Evolutionary conservation across 2,797 vertebrate species (phyloP), one percentile per base, ranked within the genome.

Genomic region (Mastacembelus armatus): DNA sequence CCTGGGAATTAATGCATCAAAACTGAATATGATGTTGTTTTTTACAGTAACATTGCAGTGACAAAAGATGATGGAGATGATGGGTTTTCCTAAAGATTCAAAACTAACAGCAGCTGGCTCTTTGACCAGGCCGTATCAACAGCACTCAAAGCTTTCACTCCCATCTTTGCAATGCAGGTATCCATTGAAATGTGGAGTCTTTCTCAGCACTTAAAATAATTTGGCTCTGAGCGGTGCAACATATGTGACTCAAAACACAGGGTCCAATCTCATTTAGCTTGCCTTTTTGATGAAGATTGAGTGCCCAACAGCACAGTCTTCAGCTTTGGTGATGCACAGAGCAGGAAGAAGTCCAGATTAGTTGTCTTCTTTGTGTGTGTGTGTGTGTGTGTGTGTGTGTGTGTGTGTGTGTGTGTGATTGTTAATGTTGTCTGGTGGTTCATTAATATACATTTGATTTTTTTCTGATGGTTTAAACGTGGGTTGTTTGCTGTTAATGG

Each of bases 171-270:
- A 51, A 51, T 22, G 10, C 54, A 72, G 59, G 42, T 48, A 54
- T 52, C 56, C 43, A 47, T 36, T 64, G 51, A 61, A 81, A 83
- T 26, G 52, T 57, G 35, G 44, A 54, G 44, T 66, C 50, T 14
- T 61, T 58, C 56, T 44, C 24, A 40, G 48, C 38, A 49, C 58
- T 72, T 63, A 65, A 78, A 80, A 66, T 68, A 70, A 71, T 75
- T 70, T 48, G 35, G 57, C 76, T 73, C 7, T 0, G 21, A 69
- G 65, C 48, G 4, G 14, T 1, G 9, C 43, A 33, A 78, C 56
- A 24, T 67, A 51, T 57, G 65, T 71, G 71, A 58, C 43, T 54
- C 35, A 51, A 70, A 77, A 57, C 51, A 64, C 9, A 47, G 38
- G 29, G 30, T n/a, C 18, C 19, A 38, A 7, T 58, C 59, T 73